Base-by-base conservation (phyloP, 1,140 invertebrate species). In the Drosophila yakuba region DNA sequence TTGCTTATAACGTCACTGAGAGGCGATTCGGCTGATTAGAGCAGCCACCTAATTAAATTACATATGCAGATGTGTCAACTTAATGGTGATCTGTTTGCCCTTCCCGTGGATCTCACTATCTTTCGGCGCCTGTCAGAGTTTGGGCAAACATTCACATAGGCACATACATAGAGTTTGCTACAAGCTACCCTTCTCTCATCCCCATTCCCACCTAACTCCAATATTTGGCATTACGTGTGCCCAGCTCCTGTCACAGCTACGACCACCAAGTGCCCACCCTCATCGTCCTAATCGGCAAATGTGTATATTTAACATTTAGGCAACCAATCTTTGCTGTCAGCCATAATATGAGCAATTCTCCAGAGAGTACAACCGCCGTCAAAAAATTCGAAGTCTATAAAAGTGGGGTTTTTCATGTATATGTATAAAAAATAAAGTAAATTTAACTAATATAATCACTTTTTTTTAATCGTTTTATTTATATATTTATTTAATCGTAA, bases 41-140 rank as follows among this genome's bases (percentile, higher is more conserved):
- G 15, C 54, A 45, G 62, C 39, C 74, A 79, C 69, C 74, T 78
- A 88, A 82, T 88, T 88, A 86, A 88, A 82, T 86, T 74, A 73
- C 58, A 80, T 72, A 86, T 81, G 82, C 83, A 74, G 57, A 75
- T 67, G 48, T 59, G 59, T 51, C 82, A 81, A 81, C 76, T 63
- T 75, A 86, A 75, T 78, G 57, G 78, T 45, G 23, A 43, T 56
- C 63, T 39, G 44, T 28, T 17, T 36, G 57, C 35, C 41, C 7
- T 39, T 25, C 6, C 15, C 15, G 20, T 7, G 52, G 38, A 41
- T 51, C 36, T 73, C 35, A 48, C 54, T 55, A 41, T 61, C 36
- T 51, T 32, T 51, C 39, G 54, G 38, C 54, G 51, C 62, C 56
- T 78, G 78, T 64, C 78, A 68, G 79, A 55, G 67, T 47, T 78